phyloP scores from a whole-genome alignment of 2,888 invertebrate species.

The Augochlorella aurata region DNA sequence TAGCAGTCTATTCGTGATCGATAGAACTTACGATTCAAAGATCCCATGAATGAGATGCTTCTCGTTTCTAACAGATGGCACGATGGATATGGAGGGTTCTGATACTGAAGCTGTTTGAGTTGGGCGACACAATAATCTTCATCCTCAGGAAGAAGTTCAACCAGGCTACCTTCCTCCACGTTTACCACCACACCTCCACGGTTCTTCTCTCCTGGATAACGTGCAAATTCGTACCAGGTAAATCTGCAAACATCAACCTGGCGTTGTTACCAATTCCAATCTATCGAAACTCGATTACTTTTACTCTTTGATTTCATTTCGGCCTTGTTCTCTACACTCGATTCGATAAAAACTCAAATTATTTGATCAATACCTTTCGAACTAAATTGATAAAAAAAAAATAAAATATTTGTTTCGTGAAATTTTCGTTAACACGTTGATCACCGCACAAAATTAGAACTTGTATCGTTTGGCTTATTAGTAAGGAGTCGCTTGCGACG shows the following conservation, averaged over 20 bases:
- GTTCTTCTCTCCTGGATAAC: constrained; percentile 85
- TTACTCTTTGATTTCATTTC: background rate
- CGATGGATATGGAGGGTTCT: constrained; percentile 85
- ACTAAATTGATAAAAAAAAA: background rate
- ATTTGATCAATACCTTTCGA: background rate
- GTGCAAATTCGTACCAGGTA: constrained; percentile 87
- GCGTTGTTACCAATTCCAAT: background rate
- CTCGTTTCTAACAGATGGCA: constrained; percentile 73
- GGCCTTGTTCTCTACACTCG: too few relatives aligned
- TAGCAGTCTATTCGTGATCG: too few relatives aligned
- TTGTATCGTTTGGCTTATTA: too few relatives aligned
- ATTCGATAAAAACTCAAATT: background rate
- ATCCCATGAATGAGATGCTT: constrained; percentile 2
- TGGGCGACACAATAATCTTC: constrained; percentile 88
- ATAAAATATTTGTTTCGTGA: too few relatives aligned
- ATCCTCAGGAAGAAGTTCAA: constrained; percentile 87
- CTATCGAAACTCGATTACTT: background rate
- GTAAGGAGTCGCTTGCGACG: too few relatives aligned
- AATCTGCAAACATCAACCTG: constrained; percentile 17
- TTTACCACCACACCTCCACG: constrained; percentile 88
- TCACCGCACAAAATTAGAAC: too few relatives aligned
- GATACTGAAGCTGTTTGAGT: constrained; percentile 86
- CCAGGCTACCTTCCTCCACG: constrained; percentile 88
- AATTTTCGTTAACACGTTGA: background rate
- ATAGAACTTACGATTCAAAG: background rate